These are phyloP conservation scores for Acheta domesticus DNA, from an alignment of 2,888 invertebrate genomes.

Conservation along the genomic window DNA sequence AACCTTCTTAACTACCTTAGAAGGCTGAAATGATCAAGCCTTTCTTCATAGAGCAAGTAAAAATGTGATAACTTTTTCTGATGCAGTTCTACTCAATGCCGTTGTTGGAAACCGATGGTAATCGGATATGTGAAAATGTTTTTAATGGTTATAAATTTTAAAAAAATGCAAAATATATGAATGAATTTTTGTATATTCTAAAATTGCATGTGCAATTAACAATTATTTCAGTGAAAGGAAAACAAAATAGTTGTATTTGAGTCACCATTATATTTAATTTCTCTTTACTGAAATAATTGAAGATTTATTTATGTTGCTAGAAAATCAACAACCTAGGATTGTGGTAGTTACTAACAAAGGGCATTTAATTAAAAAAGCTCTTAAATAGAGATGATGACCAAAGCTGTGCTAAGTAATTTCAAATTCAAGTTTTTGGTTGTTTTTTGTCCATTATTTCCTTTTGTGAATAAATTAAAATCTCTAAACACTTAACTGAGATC, in stretches of 20 bases:
- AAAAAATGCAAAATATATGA: not conserved
- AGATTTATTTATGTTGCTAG: not conserved
- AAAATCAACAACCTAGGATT: constrained; percentile 28
- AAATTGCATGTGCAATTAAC: not conserved
- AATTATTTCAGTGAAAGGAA: not conserved
- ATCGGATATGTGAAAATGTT: constrained; percentile 24
- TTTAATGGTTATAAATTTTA: constrained; percentile 23
- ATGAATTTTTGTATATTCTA: constrained; percentile 2
- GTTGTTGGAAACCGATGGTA: constrained; percentile 28
- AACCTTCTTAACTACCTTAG: not conserved
- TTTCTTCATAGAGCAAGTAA: constrained; percentile 30
- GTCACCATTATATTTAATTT: not conserved
- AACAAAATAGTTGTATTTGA: not conserved
- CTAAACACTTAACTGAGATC: too few relatives aligned
- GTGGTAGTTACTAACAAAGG: constrained; percentile 32
- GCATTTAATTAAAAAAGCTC: not conserved
- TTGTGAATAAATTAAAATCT: too few relatives aligned
- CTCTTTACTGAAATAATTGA: not conserved
- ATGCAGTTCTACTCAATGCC: constrained; percentile 28
- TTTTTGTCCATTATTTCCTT: not conserved
- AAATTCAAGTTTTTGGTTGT: not conserved
- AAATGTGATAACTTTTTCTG: constrained; percentile 34
- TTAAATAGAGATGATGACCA: not conserved
- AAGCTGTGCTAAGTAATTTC: not conserved
- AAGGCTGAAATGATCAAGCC: constrained; percentile 30